A percentile compares a stretch with the other conserved stretches of the same genome.
Evolutionary conservation across 2,888 invertebrate species (phyloP).

Genomic region (Priocnemis perturbator): DNA sequence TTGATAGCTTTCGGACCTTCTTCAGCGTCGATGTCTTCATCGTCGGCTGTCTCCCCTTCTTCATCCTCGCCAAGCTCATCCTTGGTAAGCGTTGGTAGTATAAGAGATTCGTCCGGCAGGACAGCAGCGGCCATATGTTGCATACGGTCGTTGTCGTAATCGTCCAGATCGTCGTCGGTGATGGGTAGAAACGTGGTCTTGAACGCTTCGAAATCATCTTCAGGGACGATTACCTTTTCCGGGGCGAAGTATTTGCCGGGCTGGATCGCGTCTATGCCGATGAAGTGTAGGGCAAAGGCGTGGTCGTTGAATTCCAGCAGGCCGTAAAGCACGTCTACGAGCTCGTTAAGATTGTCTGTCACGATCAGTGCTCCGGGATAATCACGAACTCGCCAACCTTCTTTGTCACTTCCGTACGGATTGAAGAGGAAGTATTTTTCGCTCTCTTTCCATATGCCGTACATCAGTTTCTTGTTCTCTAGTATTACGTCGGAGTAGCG

Average conservation of each 20-base stretch:
- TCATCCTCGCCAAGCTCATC: slow-evolving; percentile 34
- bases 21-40: slow-evolving; percentile 45
- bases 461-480: slow-evolving; percentile 65
- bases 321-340: slow-evolving; percentile 61
- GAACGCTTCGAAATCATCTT: slow-evolving; percentile 45
- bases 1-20: slow-evolving; percentile 17
- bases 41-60: slow-evolving; percentile 35
- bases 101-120: slow-evolving; percentile 6
- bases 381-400: slow-evolving; percentile 63
- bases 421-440: slow-evolving; percentile 64
- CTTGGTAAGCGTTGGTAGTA: too few relatives aligned
- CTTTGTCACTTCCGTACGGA: slow-evolving; percentile 66
- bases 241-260: slow-evolving; percentile 51
- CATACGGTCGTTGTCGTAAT: neutral
- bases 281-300: slow-evolving; percentile 61
- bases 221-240: slow-evolving; percentile 39
- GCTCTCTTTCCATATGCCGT: slow-evolving; percentile 62
- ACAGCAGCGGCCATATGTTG: neutral
- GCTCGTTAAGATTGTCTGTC: slow-evolving; percentile 59
- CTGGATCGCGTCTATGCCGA: slow-evolving; percentile 57
- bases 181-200: slow-evolving; percentile 65
- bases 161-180: slow-evolving; percentile 62
- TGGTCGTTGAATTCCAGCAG: slow-evolving; percentile 65
- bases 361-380: slow-evolving; percentile 60
- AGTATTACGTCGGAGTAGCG: slow-evolving; percentile 60